Evolutionary conservation across 2,797 vertebrate species (phyloP).

Genomic region (Petrocephalus sullivani): DNA sequence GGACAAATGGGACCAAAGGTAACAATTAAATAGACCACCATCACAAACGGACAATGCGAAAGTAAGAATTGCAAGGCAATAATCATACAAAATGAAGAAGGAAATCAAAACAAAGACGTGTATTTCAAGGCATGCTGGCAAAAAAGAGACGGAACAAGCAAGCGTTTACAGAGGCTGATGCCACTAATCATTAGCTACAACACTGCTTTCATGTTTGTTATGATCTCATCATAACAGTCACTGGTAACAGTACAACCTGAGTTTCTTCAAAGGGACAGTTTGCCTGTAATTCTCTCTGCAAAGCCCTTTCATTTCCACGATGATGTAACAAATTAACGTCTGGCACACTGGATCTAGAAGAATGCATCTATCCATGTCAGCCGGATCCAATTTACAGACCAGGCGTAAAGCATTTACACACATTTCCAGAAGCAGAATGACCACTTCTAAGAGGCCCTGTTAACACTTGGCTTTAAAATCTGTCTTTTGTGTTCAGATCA

Average conservation of each 20-base stretch:
- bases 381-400: not conserved
- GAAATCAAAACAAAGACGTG: not conserved
- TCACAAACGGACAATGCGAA: not conserved
- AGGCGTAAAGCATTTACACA: not conserved
- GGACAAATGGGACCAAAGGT: not conserved
- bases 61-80: not conserved
- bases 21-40: not conserved
- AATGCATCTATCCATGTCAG: not conserved
- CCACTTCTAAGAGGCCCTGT: not conserved
- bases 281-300: not conserved
- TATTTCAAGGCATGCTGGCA: not conserved
- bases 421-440: not conserved
- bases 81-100: not conserved
- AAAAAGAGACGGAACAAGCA: not conserved
- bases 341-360: not conserved
- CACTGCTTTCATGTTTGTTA: not conserved
- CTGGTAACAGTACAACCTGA: not conserved
- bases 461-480: not conserved
- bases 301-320: not conserved
- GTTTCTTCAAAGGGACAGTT: not conserved
- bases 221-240: not conserved
- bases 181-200: not conserved
- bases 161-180: not conserved
- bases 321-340: not conserved
- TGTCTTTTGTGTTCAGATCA: too few relatives aligned